Conservation (phyloP, 2,797 vertebrate genomes). For the Cephalopachus bancanus region DNA sequence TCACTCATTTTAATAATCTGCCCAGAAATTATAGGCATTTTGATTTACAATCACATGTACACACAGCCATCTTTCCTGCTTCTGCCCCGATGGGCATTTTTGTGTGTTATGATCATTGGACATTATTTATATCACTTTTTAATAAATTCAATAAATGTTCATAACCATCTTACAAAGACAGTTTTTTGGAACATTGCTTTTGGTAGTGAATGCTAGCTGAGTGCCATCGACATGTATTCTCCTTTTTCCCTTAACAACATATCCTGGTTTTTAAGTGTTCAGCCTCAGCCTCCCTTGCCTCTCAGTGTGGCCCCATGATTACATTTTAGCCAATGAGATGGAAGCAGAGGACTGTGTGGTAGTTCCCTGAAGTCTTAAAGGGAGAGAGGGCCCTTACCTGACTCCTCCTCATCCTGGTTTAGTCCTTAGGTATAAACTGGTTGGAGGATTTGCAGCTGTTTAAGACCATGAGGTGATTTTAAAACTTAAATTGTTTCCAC, state of each 20-base stretch:
- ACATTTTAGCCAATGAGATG: background rate
- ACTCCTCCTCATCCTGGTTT: background rate
- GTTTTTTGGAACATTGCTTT: background rate
- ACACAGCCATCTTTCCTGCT: background rate
- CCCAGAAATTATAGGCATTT: background rate
- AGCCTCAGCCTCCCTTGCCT: background rate
- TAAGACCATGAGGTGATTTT: background rate
- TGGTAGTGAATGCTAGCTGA: background rate
- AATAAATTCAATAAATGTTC: background rate
- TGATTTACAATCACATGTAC: background rate
- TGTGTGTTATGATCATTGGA: background rate
- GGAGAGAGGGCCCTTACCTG: background rate
- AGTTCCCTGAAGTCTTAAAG: background rate
- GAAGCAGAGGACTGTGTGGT: background rate
- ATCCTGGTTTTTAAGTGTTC: background rate
- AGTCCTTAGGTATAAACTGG: background rate
- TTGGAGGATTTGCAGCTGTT: background rate
- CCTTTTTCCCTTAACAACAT: background rate
- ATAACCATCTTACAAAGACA: background rate
- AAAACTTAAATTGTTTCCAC: background rate
- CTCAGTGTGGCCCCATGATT: background rate
- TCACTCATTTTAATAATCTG: background rate
- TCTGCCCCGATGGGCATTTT: background rate
- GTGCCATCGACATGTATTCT: background rate
- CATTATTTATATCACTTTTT: background rate